Conservation (phyloP, 2,113 vertebrate genomes). For the Alethe diademata region DNA sequence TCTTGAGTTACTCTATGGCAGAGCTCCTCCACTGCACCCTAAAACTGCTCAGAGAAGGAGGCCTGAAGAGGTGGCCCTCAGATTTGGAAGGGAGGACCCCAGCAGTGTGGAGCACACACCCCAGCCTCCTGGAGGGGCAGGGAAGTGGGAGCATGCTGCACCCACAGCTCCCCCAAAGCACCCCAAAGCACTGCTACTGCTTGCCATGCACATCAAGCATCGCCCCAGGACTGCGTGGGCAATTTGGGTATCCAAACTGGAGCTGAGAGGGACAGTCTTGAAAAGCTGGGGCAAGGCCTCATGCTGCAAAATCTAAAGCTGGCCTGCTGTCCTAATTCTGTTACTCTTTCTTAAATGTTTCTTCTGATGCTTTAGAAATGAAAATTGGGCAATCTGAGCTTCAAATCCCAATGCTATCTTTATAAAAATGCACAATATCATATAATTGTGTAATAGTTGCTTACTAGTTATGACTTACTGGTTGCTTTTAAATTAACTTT, state of each 20-base stretch:
- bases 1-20: neutral
- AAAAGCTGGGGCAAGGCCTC: neutral
- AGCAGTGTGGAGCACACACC: accelerated
- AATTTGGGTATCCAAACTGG: neutral
- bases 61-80: neutral
- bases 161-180: neutral
- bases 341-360: neutral
- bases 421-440: neutral
- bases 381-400: neutral
- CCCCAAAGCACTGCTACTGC: neutral
- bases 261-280: neutral
- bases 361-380: neutral
- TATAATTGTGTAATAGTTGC: neutral
- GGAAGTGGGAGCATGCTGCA: accelerated
- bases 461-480: neutral
- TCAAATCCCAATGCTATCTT: neutral
- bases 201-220: accelerated
- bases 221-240: accelerated
- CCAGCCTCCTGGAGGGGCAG: neutral
- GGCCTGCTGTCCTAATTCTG: neutral
- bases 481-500: neutral
- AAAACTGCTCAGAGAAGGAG: neutral
- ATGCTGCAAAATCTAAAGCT: neutral
- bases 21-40: neutral
- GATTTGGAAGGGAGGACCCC: neutral